Conservation (phyloP, 2,888 invertebrate species). For the Hypomecis punctinalis region DNA sequence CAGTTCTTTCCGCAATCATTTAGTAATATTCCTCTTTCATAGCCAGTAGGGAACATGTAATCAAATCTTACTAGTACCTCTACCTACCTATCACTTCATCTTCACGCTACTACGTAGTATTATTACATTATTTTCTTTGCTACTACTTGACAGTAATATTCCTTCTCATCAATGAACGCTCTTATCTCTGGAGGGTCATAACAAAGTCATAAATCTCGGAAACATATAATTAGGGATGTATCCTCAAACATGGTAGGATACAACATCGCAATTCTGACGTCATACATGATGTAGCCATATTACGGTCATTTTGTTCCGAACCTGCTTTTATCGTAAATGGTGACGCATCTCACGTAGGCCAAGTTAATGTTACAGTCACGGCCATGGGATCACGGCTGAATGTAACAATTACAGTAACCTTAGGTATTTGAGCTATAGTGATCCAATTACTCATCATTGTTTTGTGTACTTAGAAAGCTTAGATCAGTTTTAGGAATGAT, state of each 20-base stretch:
- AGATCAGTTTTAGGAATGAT: conserved; percentile 16
- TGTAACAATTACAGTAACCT: conserved; percentile 1
- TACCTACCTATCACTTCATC: no score
- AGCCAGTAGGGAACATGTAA: background rate
- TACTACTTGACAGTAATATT: background rate
- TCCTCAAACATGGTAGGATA: conserved; percentile 16
- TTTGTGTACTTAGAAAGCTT: conserved; percentile 10
- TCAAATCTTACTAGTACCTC: no score
- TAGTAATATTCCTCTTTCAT: background rate
- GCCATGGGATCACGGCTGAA: conserved; percentile 19
- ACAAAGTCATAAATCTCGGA: conserved; percentile 8
- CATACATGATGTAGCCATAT: conserved; percentile 20
- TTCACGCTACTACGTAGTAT: no score
- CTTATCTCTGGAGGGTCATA: conserved; percentile 5
- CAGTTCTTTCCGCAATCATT: no score
- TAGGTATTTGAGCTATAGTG: conserved; percentile 4
- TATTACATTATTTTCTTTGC: no score
- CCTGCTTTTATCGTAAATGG: conserved; percentile 25
- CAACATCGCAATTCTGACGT: conserved; percentile 14
- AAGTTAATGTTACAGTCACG: conserved; percentile 24
- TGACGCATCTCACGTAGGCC: conserved; percentile 49
- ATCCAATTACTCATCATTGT: conserved; percentile 33
- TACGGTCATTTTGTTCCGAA: conserved; percentile 33
- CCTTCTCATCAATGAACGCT: conserved; percentile 1
- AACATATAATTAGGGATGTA: conserved; percentile 14